Evolutionary conservation across 2,888 invertebrate genomes (phyloP), one percentile per base, ranked within the genome.

Genomic region (Dusona sp.): DNA sequence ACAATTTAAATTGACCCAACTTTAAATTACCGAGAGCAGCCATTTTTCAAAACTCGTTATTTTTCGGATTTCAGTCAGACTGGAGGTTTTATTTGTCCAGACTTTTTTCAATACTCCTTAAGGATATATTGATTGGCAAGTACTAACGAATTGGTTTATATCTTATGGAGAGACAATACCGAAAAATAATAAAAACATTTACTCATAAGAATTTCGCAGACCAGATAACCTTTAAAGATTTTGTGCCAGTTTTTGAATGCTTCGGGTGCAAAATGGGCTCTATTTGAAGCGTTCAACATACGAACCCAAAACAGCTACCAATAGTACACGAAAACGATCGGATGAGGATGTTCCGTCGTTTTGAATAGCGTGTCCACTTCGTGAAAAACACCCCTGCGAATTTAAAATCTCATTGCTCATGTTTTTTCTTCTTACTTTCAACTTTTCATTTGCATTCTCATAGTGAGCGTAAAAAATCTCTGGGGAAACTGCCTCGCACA

Each of bases 321-420:
- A 75, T 38, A 25, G 13, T 9, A 16, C 3, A 36, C 13, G 9
- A 33, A 1, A 29, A 64, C 9, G 45, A 75, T n/a, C 45, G 13
- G n/a, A 64, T 33, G n/a, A n/a, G 33, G 13, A 45, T 16, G 33
- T 38, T 29, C 16, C 16, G 25, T 57, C 22, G 45, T 77, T n/a
- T 79, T 57, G 25, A 54, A 42, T 42, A 29, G 48, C 25, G 11
- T 54, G 25, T 67, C 68, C 57, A 70, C 38, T 78, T 45, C 33
- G 42, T 45, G 33, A 70, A 79, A 54, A 79, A 42, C 33, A 8
- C 33, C 9, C 33, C n/a, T 29, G 36, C 48, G 38, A 67, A 22
- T 36, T 42, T 45, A 16, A 19, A 51, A 22, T 57, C 9, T 57
- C 29, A 7, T 61, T 13, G 29, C 16, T 74, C 38, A 11, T n/a